A percentile compares a stretch with the other conserved stretches of the same genome.
phyloP scores from a whole-genome alignment of 2,113 vertebrate species.

The Bambusicola thoracicus region DNA sequence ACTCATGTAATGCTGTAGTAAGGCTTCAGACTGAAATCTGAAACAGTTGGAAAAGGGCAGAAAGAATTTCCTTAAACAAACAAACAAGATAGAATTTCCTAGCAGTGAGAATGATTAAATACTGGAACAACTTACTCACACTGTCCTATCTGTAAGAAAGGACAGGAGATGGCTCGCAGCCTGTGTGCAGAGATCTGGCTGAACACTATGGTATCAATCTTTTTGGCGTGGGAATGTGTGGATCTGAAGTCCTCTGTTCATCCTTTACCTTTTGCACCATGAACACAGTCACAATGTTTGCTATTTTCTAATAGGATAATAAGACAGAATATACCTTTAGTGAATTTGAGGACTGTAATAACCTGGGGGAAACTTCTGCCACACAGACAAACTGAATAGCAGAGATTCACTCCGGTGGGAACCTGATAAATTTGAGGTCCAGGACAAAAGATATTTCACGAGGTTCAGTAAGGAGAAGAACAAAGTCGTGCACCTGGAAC shows the following conservation, averaged over 20 bases:
- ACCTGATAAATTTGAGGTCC: not conserved
- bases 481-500: not conserved
- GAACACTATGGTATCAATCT: constrained; percentile 30
- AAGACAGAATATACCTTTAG: not conserved
- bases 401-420: not conserved
- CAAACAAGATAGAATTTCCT: constrained; percentile 33
- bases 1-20: not conserved
- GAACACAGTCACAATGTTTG: not conserved
- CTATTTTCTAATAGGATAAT: not conserved
- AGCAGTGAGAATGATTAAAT: constrained; percentile 41
- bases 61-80: constrained; percentile 34
- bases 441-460: not conserved
- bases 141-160: constrained; percentile 48
- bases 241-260: not conserved
- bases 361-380: not conserved
- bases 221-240: not conserved
- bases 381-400: not conserved
- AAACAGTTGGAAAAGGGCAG: constrained; percentile 7
- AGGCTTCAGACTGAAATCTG: not conserved
- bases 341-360: not conserved
- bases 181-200: constrained; percentile 21
- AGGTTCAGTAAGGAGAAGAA: not conserved
- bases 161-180: constrained; percentile 5
- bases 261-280: not conserved
- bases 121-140: constrained; percentile 24